Evolutionary conservation across 2,113 vertebrate species (phyloP), one percentile per base, ranked within the genome.

Genomic region (Microtus oregoni): DNA sequence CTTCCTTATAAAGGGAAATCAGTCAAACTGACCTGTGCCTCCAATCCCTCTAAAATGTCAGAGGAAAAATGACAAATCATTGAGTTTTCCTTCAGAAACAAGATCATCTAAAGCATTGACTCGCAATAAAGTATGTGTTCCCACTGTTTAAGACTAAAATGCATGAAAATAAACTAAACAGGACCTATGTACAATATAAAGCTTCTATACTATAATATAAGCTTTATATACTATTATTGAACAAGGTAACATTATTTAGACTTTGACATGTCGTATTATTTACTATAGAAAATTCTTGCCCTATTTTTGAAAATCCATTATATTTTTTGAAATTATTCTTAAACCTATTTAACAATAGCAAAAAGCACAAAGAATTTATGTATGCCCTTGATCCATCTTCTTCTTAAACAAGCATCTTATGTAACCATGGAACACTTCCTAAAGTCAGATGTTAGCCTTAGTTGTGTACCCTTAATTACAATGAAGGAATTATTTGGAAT

Each of bases 291-390:
- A 87, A 86, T 90, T 72, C 38, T 94, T 81, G 44, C 19, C 22
- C 32, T 22, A 58, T 75, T 93, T 52, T 22, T 32, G 77, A 87
- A 92, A 58, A 15, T 8, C 14, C 15, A 50, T 7, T 20, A 67
- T 67, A 90, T 83, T 94, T 87, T 87, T 85, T 72, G 4, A 97
- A 93, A 86, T 55, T 50, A 75, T 87, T 90, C 96, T n/a, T 32
- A 89, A 38, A 93, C 20, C 79, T 77, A 30, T 7, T 26, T 68
- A 86, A 94, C 52, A 95, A 44, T 68, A 89, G 12, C 35, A 78
- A 89, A 94, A 89, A 91, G 70, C n/a, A 52, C 55, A 92, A 35
- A 55, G 14, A 95, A 61, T 89, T 89, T 38, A 35, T 92, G 7
- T 32, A 32, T 47, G 14, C 30, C 70, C 67, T 89, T 82, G 92